Conservation (phyloP, 1,140 invertebrate genomes). For the Macrosteles quadrilineatus region DNA sequence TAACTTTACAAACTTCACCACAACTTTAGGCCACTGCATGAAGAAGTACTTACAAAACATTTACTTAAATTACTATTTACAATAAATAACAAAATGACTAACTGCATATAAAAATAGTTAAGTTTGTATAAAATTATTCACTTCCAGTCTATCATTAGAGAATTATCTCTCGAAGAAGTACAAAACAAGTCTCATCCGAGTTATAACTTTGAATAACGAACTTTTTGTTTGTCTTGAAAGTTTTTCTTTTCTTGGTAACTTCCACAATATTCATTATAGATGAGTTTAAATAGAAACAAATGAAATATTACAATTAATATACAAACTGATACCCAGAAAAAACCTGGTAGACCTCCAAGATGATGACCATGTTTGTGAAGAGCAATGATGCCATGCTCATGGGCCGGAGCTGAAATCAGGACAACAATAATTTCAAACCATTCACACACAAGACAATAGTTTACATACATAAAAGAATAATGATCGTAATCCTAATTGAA, state of each 20-base stretch:
- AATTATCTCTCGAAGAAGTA: too few relatives aligned
- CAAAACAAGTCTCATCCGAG: neutral
- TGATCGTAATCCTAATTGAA: too few relatives aligned
- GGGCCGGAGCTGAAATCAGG: conserved; percentile 78
- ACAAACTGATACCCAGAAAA: conserved; percentile 92
- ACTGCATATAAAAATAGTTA: too few relatives aligned
- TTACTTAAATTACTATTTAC: too few relatives aligned
- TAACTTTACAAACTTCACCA: too few relatives aligned
- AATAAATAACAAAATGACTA: too few relatives aligned
- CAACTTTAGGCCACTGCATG: too few relatives aligned
- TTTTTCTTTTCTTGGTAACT: conserved; percentile 65
- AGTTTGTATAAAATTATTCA: too few relatives aligned
- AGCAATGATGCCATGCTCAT: conserved; percentile 89
- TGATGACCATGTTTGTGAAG: conserved; percentile 91
- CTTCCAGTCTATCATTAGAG: too few relatives aligned
- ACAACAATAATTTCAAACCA: conserved; percentile 31
- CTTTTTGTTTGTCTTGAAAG: conserved; percentile 44
- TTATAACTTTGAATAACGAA: conserved; percentile 2
- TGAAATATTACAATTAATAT: conserved; percentile 92
- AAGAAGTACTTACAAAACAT: too few relatives aligned
- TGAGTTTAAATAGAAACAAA: conserved; percentile 90
- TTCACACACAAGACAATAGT: conserved; percentile 22
- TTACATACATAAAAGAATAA: too few relatives aligned
- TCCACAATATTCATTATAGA: conserved; percentile 88
- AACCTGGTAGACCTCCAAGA: conserved; percentile 83